Base-by-base conservation (phyloP, 2,888 invertebrate species). In the Macroteleia sp. region DNA sequence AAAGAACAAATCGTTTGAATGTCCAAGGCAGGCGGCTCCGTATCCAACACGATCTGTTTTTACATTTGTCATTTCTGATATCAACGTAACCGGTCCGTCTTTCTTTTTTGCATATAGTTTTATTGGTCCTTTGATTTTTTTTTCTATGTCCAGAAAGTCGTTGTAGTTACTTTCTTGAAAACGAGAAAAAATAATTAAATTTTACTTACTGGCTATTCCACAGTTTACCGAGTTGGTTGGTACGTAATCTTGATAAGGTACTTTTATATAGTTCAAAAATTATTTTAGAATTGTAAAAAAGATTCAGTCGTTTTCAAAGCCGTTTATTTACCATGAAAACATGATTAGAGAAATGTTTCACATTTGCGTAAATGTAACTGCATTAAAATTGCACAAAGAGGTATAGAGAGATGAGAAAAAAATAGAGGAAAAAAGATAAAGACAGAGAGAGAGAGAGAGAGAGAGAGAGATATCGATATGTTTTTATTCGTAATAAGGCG, bases 11-110 rank as follows among this genome's bases (percentile, higher is more conserved):
- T 61, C 74, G 77, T 56, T 20, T 2, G 48, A n/a, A 30, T 34
- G 10, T 19, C 62, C 62, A 30, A 52, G 34, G 9, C 34, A 42
- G 54, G 82, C 86, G 86, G 84, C 82, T 83, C 84, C 85, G 83
- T 87, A 87, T 87, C 82, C 77, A 85, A 82, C 77, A 73, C 83
- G 79, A 80, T 80, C 79, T 78, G 86, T 89, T 87, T 86, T 79
- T 80, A 80, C 54, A 41, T 74, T 82, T 77, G 78, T 77, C 80
- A 82, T 78, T 54, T 46, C 64, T 57, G 76, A 77, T 80, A 83
- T 59, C 75, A 66, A 54, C 67, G 73, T 67, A 48, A 64, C 64
- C 74, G 69, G 61, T 80, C 70, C 71, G 59, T 20, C 36, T 20
- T 17, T 28, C 22, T 42, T 36, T 46, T 34, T 9, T 9, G 48